A percentile compares a stretch with the other conserved stretches of the same genome.
Conservation (phyloP, 2,888 invertebrate genomes). For the Odontothrips loti region DNA sequence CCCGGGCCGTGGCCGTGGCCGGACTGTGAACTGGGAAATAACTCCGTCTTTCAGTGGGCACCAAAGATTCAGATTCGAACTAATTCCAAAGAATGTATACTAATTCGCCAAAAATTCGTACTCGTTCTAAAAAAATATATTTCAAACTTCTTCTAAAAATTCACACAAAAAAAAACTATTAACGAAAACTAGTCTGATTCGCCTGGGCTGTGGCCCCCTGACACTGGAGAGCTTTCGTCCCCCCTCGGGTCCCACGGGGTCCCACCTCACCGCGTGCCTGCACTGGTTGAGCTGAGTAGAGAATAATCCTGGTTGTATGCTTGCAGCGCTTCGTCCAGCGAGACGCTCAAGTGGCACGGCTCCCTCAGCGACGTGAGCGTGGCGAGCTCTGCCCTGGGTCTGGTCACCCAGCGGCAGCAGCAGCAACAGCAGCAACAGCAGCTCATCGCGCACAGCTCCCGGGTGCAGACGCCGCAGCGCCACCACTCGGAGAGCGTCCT, state of each 20-base stretch:
- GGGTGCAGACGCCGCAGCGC: slow-evolving; percentile 70
- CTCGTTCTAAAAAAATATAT: no score
- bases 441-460: slow-evolving; percentile 69
- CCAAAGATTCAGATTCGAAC: no score
- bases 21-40: no score
- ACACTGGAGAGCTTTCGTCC: no score
- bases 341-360: slow-evolving; percentile 75
- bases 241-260: background rate
- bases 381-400: slow-evolving; percentile 45
- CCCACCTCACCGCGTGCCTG: background rate
- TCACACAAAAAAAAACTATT: no score
- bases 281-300: background rate
- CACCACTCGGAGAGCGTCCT: slow-evolving; percentile 73
- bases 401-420: slow-evolving; percentile 37
- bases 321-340: slow-evolving; percentile 56
- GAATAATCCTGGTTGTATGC: slow-evolving; percentile 41
- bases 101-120: no score
- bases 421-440: slow-evolving; percentile 39
- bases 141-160: no score
- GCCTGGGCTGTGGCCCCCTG: no score
- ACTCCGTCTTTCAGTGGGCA: background rate
- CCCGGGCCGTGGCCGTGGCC: background rate
- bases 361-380: slow-evolving; percentile 70
- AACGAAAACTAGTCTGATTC: no score
- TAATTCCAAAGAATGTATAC: no score